phyloP scores from a whole-genome alignment of 2,797 vertebrate species.

The Enteromius mattozi region DNA sequence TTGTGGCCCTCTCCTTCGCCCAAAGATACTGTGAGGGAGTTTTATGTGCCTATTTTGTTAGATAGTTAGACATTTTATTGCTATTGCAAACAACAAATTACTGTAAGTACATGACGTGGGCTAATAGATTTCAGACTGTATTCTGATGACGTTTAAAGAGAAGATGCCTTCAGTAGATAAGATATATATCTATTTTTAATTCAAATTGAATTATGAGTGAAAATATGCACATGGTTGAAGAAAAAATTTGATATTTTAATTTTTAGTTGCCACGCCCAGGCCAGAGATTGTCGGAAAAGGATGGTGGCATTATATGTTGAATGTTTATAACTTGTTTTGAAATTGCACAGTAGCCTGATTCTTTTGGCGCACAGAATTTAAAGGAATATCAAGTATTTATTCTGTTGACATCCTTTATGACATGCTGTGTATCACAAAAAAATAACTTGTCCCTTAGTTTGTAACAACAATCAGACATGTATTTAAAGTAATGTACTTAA shows the following conservation, averaged over 20 bases:
- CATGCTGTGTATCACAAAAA: background rate
- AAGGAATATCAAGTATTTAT: background rate
- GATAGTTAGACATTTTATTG: slow-evolving; percentile 38
- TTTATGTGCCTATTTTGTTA: slow-evolving; percentile 32
- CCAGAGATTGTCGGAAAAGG: background rate
- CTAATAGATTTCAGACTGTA: background rate
- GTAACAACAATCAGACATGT: background rate
- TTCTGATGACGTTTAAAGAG: slow-evolving; percentile 23
- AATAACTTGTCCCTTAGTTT: background rate
- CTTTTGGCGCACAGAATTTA: slow-evolving; percentile 10
- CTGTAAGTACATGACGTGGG: slow-evolving; percentile 16
- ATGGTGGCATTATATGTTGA: slow-evolving; percentile 11
- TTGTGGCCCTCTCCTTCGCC: slow-evolving; percentile 12
- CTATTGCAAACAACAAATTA: slow-evolving; percentile 32
- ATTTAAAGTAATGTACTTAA: background rate
- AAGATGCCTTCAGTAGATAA: slow-evolving; percentile 17
- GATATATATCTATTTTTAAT: slow-evolving; percentile 41
- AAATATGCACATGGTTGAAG: background rate
- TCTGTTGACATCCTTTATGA: background rate
- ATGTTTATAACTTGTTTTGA: slow-evolving; percentile 20
- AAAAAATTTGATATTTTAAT: background rate
- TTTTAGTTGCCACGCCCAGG: slow-evolving; percentile 4
- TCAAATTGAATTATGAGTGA: slow-evolving; percentile 58
- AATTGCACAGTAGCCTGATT: slow-evolving; percentile 42
- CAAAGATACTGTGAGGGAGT: slow-evolving; percentile 20